Conservation (phyloP, 2,113 vertebrate genomes). For the Eretmochelys imbricata region DNA sequence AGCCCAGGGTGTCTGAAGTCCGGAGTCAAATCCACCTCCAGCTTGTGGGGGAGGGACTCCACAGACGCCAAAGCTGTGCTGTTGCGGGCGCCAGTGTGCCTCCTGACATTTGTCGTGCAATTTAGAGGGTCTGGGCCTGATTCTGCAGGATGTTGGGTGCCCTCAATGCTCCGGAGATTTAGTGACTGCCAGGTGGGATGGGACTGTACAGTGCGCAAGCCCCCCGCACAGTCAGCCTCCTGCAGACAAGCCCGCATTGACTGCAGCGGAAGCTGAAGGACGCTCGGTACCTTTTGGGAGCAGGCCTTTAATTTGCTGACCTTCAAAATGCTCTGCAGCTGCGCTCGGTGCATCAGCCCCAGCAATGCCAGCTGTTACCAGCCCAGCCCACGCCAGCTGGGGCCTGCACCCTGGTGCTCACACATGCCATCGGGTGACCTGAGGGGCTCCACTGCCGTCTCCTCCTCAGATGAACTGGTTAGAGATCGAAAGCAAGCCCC, state of each 20-base stretch:
- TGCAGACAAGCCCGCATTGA: background rate
- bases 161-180: background rate
- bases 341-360: background rate
- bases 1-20: background rate
- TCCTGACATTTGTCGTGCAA: background rate
- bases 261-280: background rate
- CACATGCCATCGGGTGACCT: background rate
- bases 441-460: rapidly evolving
- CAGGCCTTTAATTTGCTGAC: background rate
- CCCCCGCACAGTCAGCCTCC: background rate
- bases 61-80: background rate
- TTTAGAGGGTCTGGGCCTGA: background rate
- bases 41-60: background rate
- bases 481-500: background rate
- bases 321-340: background rate
- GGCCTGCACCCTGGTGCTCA: background rate
- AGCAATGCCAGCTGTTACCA: background rate
- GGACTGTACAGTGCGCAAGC: background rate
- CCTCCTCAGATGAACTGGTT: background rate
- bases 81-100: background rate
- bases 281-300: background rate
- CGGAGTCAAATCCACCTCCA: background rate
- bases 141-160: background rate
- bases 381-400: background rate
- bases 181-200: background rate